Evolutionary conservation across 2,888 invertebrate genomes (phyloP).

Genomic region (Dromius quadrimaculatus): DNA sequence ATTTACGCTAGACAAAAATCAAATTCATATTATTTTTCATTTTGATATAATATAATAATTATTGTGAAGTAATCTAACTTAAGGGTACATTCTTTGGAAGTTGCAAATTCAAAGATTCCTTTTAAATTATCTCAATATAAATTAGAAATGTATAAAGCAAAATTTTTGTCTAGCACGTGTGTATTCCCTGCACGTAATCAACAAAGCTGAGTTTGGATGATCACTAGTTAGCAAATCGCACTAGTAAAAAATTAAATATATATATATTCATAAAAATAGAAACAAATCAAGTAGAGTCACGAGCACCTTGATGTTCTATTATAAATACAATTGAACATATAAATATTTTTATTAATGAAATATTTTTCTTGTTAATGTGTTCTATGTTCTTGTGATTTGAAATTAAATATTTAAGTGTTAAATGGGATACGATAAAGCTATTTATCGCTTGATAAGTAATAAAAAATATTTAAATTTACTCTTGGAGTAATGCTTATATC

Average conservation of each 20-base stretch:
- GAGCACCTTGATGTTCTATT: constrained; percentile 9
- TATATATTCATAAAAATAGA: constrained; percentile 16
- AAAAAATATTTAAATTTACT: constrained; percentile 21
- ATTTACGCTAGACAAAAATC: constrained; percentile 19
- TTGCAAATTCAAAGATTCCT: background rate
- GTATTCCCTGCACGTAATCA: background rate
- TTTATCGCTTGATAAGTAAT: constrained; percentile 41
- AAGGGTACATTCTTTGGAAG: no score
- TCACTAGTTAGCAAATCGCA: background rate
- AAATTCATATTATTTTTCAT: background rate
- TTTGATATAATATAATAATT: no score
- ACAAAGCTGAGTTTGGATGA: background rate
- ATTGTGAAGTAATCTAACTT: no score
- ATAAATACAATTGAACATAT: constrained; percentile 54
- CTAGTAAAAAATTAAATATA: constrained; percentile 4
- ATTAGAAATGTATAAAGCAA: no score
- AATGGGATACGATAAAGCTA: constrained; percentile 34
- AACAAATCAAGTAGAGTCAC: constrained; percentile 7
- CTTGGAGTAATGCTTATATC: background rate
- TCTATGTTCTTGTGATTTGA: constrained; percentile 61
- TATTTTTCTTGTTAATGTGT: constrained; percentile 60
- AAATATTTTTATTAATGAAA: constrained; percentile 63
- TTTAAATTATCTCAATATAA: no score
- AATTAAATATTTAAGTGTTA: constrained; percentile 45
- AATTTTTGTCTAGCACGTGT: constrained; percentile 17